Conservation (phyloP, 2,797 vertebrate species). For the Acrossocheilus fasciatus region DNA sequence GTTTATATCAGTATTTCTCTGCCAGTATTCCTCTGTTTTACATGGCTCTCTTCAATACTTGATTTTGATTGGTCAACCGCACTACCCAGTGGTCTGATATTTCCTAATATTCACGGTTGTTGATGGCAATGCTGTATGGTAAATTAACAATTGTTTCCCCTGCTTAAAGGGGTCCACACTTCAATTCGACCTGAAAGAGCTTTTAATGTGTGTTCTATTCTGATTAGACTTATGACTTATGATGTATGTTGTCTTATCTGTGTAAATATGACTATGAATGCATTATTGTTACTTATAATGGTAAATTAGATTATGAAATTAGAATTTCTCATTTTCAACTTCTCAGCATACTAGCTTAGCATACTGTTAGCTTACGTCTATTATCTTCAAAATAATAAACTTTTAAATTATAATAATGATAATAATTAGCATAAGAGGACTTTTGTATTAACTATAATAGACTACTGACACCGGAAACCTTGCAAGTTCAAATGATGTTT, state of each 20-base stretch:
- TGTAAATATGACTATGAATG: not conserved
- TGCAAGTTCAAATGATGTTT: not conserved
- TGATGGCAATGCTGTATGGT: not conserved
- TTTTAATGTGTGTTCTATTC: not conserved
- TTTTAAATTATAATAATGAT: not conserved
- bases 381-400: not conserved
- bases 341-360: not conserved
- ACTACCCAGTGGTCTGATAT: not conserved
- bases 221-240: not conserved
- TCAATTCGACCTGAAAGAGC: not conserved
- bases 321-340: not conserved
- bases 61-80: not conserved
- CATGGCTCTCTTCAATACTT: conserved; percentile 1
- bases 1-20: conserved; percentile 7
- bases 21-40: conserved; percentile 24
- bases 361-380: not conserved
- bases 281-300: not conserved
- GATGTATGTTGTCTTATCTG: not conserved
- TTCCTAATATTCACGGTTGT: not conserved
- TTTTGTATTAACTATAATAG: not conserved
- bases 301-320: not conserved
- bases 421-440: not conserved
- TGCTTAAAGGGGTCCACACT: not conserved
- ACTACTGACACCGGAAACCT: not conserved
- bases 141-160: not conserved